Base-by-base conservation (phyloP, 2,113 vertebrate species). In the Nothobranchius furzeri region DNA sequence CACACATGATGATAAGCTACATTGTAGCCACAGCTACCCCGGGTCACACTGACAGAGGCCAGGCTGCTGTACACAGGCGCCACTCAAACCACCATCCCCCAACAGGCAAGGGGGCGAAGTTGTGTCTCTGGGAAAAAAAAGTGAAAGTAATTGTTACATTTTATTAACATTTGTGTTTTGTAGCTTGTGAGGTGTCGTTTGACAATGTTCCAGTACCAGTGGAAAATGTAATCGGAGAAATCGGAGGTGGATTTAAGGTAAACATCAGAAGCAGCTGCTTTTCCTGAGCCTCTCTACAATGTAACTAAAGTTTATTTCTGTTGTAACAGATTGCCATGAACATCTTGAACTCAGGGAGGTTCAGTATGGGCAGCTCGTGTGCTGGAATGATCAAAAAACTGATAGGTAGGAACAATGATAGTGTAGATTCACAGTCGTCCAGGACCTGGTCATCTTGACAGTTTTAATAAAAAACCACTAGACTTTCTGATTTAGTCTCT, bases 231-330 rank as follows among this genome's bases (percentile, higher is more conserved):
- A 94, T 99, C 42, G 97, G 97, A 85, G 95, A 98, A 91, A 85
- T 98, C 0, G 97, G 98, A 68, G 94, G 92, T n/a, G 97, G 98
- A 12, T 98, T 99, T 86, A 98, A 99, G 96, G 98, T 98, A 70
- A 91, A 91, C 64, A 35, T 1, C 48, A 50, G 48, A 47, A 48
- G n/a, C 9, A 11, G 43, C 12, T 40, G 37, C 43, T 45, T 11
- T 45, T 11, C 12, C 10, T 45, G 43, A 24, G 17, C 0, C 51
- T 49, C 4, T 40, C 8, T 5, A 3, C 2, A 56, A 20, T 40
- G 14, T 10, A 15, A 3, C 25, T 56, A 15, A 56, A 17, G 35
- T 17, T 17, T 25, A 45, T 58, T 46, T 74, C 17, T 77, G 17
- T 73, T 6, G 25, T 20, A 9, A 42, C 89, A 99, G 98, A 88